Base-by-base conservation (phyloP, 2,797 vertebrate genomes). In the Brachyalestes nurse region DNA sequence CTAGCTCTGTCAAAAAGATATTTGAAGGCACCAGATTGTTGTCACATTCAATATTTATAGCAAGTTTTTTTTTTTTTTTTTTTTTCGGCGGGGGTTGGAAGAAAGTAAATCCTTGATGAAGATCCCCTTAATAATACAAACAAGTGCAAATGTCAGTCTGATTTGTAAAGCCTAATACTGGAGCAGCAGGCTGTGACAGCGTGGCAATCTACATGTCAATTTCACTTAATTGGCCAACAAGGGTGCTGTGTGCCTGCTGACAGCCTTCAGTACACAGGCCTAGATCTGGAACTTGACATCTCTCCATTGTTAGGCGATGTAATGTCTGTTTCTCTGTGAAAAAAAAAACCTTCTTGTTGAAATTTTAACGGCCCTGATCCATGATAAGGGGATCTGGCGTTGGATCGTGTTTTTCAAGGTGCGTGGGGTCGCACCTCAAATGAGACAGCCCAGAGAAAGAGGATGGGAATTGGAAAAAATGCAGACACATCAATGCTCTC, bases 211-310 rank as follows among this genome's bases (percentile, higher is more conserved):
- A 77, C 89, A 87, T 90, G 90, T 92, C 92, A 92, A 79, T 92
- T 93, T 88, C 58, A 57, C 89, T 90, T 90, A 94, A 93, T 93
- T 94, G 92, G 90, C 88, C 85, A 87, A 87, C 84, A 74, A 78
- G 74, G 80, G 75, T 83, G 74, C 87, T 83, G 83, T 71, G 84
- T 78, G 87, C 84, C 76, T 71, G 85, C 82, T 93, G 92, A 92
- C 90, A 91, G 89, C 79, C 64, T 89, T 90, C 81, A 34, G 86
- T 83, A 82, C 86, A 88, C 75, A 82, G 87, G 87, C 83, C 83
- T 85, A 89, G 88, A 90, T 90, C 85, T 88, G 83, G 84, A 84
- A 88, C 79, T 81, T 90, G 90, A 92, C 90, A 91, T 90, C 88
- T 87, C 67, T 81, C 82, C 85, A 66, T 79, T 87, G 88, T 89